Evolutionary conservation across 2,113 vertebrate species (phyloP), one percentile per base, ranked within the genome.

Genomic region (Psephotus haematonotus): DNA sequence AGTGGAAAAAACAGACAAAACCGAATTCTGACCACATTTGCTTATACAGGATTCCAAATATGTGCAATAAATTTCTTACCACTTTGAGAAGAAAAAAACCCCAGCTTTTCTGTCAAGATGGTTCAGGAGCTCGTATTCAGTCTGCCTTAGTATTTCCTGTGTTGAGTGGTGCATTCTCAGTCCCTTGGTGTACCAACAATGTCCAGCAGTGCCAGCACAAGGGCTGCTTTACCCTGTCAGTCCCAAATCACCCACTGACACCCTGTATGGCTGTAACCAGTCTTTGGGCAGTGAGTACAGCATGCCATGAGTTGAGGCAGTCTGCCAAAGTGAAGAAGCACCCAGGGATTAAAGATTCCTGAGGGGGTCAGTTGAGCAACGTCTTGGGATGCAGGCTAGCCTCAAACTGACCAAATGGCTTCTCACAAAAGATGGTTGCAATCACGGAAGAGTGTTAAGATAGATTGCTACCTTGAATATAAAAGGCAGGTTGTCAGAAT

Each of bases 111-210:
- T 62, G 13, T 49, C 24, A 17, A 14, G 12, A 22, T 31, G 8
- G 16, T 15, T 68, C 17, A 52, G 12, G n/a, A 72, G 9, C 44
- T 47, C 5, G 1, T 47, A 28, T 39, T 79, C 53, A 37, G 47
- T 17, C 31, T 76, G 39, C 28, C 12, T 59, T 17, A 35, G 8
- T 18, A 29, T 76, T 84, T 72, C 41, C 63, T 68, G 44, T 17
- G 13, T 29, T 75, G 57, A n/a, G 22, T 16, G 19, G 23, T 1
- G 0, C 9, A 8, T 67, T 49, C 19, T 25, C 0, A 2, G 19
- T 53, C 10, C 50, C 23, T 52, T 1, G 1, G 8, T 52, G 50
- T 29, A 35, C 44, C 50, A 64, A 49, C 5, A 70, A 28, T 24
- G 37, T 23, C 35, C 27, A 33, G 49, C 41, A 75, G 28, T 44